These are phyloP conservation scores for Streblospio benedicti DNA, from an alignment of 1,140 invertebrate genomes.

Conservation along the genomic window DNA sequence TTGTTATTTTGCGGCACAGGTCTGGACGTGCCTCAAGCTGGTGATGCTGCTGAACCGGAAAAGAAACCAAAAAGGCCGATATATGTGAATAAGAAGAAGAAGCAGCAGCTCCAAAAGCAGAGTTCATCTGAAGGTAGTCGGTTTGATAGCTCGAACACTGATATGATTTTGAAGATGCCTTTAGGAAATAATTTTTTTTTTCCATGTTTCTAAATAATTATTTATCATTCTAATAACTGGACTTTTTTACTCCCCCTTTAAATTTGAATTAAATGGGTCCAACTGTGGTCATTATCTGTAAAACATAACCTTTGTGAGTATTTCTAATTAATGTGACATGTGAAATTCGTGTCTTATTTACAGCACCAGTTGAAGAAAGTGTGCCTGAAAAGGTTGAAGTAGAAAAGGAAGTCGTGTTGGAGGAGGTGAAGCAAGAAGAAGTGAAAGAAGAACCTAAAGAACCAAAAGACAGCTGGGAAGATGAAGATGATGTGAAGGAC, in stretches of 20 bases:
- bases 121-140: constrained; percentile 2
- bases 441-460: constrained; percentile 12
- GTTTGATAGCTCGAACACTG: not conserved
- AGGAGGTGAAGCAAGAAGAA: not conserved
- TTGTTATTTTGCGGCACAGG: no score
- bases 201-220: constrained; percentile 10
- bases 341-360: no score
- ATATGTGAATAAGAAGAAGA: not conserved
- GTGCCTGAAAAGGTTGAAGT: constrained; percentile 8
- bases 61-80: not conserved
- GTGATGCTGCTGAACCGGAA: not conserved
- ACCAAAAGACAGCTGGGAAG: constrained; percentile 12
- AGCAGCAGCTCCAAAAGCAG: not conserved
- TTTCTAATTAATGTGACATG: no score
- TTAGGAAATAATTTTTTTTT: not conserved
- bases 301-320: no score
- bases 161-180: not conserved
- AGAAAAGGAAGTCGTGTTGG: constrained; percentile 4
- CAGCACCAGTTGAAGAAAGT: no score
- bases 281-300: no score
- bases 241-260: no score
- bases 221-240: no score
- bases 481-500: constrained; percentile 29
- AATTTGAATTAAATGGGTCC: no score
- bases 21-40: not conserved